These are phyloP conservation scores for Phaethornis superciliosus DNA, from an alignment of 2,113 vertebrate species.

Conservation along the genomic window DNA sequence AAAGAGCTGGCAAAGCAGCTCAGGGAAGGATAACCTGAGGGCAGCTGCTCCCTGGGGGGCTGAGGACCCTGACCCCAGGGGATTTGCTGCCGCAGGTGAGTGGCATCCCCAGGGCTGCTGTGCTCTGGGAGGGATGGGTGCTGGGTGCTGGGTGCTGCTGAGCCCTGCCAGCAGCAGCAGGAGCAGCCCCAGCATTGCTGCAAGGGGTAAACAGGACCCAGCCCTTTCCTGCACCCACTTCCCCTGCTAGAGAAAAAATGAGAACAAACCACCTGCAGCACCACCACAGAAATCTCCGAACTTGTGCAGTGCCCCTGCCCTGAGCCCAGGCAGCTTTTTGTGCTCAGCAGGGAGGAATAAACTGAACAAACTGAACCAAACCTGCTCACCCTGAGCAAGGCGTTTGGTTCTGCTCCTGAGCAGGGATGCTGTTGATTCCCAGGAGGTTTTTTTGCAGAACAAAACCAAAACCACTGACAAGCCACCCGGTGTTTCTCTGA, in stretches of 20 bases:
- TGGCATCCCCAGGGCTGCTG: neutral
- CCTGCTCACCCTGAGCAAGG: neutral
- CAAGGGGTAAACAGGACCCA: accelerated
- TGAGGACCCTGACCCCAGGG: no score
- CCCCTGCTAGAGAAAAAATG: neutral
- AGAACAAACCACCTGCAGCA: no score
- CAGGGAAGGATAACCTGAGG: no score
- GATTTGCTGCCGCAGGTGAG: neutral
- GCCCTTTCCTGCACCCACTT: neutral
- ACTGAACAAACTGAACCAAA: no score
- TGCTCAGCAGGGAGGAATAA: neutral
- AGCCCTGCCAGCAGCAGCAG: no score
- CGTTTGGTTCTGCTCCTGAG: neutral
- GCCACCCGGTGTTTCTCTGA: neutral
- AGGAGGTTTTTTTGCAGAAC: neutral
- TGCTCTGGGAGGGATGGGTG: no score
- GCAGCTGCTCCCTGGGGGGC: no score
- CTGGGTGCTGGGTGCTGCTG: no score
- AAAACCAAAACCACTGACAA: neutral
- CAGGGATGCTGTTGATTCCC: neutral
- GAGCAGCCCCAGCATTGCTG: neutral
- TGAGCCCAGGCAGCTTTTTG: neutral
- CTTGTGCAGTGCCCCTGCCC: neutral
- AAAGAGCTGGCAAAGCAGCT: no score
- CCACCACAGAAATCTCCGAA: neutral